phyloP scores from a whole-genome alignment of 37 sponge, comb jelly and placozoan species.

The Beroe forskalii region DNA sequence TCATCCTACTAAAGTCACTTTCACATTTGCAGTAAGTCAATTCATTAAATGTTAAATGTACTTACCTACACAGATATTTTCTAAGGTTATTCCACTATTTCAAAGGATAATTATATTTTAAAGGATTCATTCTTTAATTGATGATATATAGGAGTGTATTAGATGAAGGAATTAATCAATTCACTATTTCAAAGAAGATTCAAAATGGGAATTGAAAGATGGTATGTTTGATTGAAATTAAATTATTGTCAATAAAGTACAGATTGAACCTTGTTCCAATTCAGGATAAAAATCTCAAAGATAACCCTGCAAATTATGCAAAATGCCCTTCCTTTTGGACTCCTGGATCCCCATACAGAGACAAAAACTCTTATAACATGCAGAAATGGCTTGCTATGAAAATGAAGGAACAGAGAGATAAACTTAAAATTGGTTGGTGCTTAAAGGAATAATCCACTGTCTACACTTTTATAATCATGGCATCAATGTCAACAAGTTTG shows the following conservation, averaged over 20 bases:
- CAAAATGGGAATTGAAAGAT: too few species aligned
- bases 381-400: constrained; percentile 35
- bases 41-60: too few species aligned
- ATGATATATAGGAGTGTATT: not conserved
- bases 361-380: constrained; percentile 4
- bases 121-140: too few species aligned
- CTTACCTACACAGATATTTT: too few species aligned
- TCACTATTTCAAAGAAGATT: too few species aligned
- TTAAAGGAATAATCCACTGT: not conserved
- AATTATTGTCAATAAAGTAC: not conserved
- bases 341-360: not conserved
- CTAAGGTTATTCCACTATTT: too few species aligned
- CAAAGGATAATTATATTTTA: too few species aligned
- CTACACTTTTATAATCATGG: not conserved
- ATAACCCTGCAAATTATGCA: not conserved
- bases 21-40: constrained; percentile 19
- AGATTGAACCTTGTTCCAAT: not conserved
- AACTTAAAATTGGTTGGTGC: constrained; percentile 20
- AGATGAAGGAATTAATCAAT: not conserved
- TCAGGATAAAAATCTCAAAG: constrained; percentile 16
- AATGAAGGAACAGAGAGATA: constrained; percentile 21
- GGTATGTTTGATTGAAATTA: not conserved
- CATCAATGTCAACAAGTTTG: too few species aligned
- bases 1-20: constrained; percentile 48
- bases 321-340: constrained; percentile 18